Evolutionary conservation across 2,797 vertebrate species (phyloP).

Genomic region (Atherinosoma microstoma): DNA sequence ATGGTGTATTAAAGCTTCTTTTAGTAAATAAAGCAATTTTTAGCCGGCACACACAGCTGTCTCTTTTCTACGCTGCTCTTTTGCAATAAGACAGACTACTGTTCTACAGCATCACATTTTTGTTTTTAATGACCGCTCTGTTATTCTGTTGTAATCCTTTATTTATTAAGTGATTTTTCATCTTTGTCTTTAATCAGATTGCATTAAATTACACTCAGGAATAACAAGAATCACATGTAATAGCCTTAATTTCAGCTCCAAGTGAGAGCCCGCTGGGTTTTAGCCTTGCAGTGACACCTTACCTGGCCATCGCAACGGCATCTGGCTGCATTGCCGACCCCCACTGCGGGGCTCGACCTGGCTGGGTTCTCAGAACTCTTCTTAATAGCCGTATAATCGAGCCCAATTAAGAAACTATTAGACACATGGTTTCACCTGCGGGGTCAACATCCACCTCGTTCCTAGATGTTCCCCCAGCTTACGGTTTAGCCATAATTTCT

Average conservation of each 20-base stretch:
- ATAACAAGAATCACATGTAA: conserved; percentile 63
- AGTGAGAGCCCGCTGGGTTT: conserved; percentile 57
- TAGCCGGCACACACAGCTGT: neutral
- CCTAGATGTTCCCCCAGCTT: conserved; percentile 63
- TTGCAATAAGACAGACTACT: conserved; percentile 21
- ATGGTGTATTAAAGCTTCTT: neutral
- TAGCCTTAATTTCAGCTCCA: conserved; percentile 58
- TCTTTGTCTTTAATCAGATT: conserved; percentile 55
- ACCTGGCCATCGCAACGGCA: conserved; percentile 67
- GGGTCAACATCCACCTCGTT: conserved; percentile 70
- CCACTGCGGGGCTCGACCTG: conserved; percentile 15
- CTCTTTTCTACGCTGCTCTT: neutral
- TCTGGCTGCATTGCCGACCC: conserved; percentile 53
- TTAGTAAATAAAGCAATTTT: neutral
- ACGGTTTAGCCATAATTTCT: conserved; percentile 67
- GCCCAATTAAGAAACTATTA: conserved; percentile 78
- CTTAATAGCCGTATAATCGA: conserved; percentile 77
- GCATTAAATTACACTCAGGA: conserved; percentile 54
- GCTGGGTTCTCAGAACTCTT: conserved; percentile 49
- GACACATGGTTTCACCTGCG: conserved; percentile 73
- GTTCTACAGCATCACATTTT: conserved; percentile 29
- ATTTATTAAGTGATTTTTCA: conserved; percentile 60
- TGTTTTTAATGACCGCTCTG: conserved; percentile 32
- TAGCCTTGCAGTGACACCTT: conserved; percentile 70
- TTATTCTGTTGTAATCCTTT: conserved; percentile 41